Evolutionary conservation across 2,888 invertebrate genomes (phyloP).

Genomic region (Junonia oenone): DNA sequence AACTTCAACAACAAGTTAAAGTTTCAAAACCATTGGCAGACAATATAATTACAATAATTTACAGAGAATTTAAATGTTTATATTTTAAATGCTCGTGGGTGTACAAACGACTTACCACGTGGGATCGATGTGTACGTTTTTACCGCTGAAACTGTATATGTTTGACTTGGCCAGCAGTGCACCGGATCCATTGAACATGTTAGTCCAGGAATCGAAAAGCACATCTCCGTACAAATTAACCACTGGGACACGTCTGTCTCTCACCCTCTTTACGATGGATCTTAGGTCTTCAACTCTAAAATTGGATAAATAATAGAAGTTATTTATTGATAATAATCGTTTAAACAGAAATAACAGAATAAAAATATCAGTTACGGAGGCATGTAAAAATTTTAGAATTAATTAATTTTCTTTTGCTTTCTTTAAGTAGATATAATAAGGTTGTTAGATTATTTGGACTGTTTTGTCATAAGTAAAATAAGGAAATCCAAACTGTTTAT

Average conservation of each 20-base stretch:
- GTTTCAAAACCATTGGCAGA: background rate
- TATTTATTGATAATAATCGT: too few relatives aligned
- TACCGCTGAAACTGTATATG: constrained; percentile 56
- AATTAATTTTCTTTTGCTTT: too few relatives aligned
- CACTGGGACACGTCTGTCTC: constrained; percentile 41
- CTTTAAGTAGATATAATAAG: too few relatives aligned
- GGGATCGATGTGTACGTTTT: constrained; percentile 50
- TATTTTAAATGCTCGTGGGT: background rate
- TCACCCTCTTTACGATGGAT: constrained; percentile 36
- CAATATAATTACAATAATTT: background rate
- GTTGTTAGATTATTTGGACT: too few relatives aligned
- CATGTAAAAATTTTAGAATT: too few relatives aligned
- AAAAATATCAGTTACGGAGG: too few relatives aligned
- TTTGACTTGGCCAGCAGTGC: constrained; percentile 37
- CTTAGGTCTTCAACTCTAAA: constrained; percentile 42
- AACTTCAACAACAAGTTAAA: background rate
- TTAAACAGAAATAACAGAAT: too few relatives aligned
- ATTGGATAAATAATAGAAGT: too few relatives aligned
- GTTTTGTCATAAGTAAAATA: too few relatives aligned
- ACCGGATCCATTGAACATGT: constrained; percentile 53
- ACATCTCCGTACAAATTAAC: constrained; percentile 45
- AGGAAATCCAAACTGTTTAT: background rate
- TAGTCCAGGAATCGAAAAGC: constrained; percentile 57
- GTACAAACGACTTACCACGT: constrained; percentile 46
- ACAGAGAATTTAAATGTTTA: background rate